phyloP scores from a whole-genome alignment of 92 coral and sea anemone genomes.

The Phymanthus crucifer region DNA sequence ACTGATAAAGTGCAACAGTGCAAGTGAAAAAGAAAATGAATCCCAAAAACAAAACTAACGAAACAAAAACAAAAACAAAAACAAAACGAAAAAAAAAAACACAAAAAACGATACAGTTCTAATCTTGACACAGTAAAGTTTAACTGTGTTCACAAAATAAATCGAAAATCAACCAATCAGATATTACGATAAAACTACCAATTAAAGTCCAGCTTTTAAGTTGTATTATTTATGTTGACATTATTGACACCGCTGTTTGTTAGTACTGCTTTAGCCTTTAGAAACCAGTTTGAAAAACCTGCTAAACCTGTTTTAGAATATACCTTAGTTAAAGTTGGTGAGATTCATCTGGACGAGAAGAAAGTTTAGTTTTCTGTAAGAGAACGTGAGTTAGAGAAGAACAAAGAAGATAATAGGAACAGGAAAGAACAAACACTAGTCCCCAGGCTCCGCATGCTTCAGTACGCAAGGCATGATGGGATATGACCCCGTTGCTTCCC shows the following conservation, averaged over 20 bases:
- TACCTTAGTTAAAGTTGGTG: constrained; percentile 20
- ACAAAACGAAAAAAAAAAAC: too few relatives aligned
- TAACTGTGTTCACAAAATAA: neutral
- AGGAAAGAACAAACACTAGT: neutral
- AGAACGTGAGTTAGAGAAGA: constrained; percentile 17
- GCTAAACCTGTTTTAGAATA: constrained; percentile 6
- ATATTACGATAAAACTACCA: neutral
- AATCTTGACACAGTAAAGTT: neutral
- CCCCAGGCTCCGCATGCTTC: neutral
- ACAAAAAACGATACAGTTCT: neutral
- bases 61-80: too few relatives aligned
- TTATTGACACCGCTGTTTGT: neutral
- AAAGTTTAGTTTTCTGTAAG: constrained; percentile 47
- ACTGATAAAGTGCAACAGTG: neutral
- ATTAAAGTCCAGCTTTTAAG: neutral
- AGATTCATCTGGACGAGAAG: constrained; percentile 44
- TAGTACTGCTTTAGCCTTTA: neutral
- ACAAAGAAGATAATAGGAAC: neutral
- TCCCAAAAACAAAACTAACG: neutral
- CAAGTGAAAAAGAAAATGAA: neutral
- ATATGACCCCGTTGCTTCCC: neutral
- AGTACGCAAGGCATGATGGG: neutral
- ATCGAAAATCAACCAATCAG: neutral
- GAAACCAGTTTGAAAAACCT: neutral
- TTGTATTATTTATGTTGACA: neutral